Percentiles rank a stretch among this genome's conserved stretches.
These are phyloP conservation scores for Helarctos malayanus DNA, from an alignment of 2,797 vertebrate species.

Conservation along the genomic window DNA sequence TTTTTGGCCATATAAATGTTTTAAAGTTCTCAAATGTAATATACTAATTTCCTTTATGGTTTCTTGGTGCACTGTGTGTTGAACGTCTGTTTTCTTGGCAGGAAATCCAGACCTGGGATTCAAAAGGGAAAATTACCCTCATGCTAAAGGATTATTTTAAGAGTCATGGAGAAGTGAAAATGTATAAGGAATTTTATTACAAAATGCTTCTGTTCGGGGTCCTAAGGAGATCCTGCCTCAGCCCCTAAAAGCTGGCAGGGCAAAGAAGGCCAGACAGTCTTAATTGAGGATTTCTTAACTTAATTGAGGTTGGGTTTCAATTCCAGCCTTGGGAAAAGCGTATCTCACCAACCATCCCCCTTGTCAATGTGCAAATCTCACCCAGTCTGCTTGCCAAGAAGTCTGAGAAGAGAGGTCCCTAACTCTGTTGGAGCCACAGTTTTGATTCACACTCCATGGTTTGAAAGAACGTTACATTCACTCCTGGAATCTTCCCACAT, in stretches of 20 bases:
- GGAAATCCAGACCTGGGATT: conserved; percentile 46
- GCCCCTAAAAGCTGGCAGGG: conserved; percentile 15
- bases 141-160: conserved; percentile 46
- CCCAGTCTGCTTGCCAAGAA: neutral
- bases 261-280: conserved; percentile 59
- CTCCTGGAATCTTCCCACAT: neutral
- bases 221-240: conserved; percentile 63
- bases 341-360: conserved; percentile 68
- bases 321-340: neutral
- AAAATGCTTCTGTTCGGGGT: conserved; percentile 59
- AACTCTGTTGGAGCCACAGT: neutral
- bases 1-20: neutral
- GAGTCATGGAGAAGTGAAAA: conserved; percentile 30
- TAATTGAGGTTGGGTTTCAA: conserved; percentile 80
- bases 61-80: neutral
- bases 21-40: neutral
- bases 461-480: conserved; percentile 32
- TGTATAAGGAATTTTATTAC: conserved; percentile 57
- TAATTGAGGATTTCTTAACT: conserved; percentile 77
- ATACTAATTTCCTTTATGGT: neutral
- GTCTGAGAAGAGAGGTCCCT: neutral
- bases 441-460: conserved; percentile 39
- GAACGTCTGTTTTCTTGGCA: neutral
- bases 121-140: conserved; percentile 49
- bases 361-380: conserved; percentile 16